Base-by-base conservation (phyloP, 2,797 vertebrate genomes). In the Carapus acus region DNA sequence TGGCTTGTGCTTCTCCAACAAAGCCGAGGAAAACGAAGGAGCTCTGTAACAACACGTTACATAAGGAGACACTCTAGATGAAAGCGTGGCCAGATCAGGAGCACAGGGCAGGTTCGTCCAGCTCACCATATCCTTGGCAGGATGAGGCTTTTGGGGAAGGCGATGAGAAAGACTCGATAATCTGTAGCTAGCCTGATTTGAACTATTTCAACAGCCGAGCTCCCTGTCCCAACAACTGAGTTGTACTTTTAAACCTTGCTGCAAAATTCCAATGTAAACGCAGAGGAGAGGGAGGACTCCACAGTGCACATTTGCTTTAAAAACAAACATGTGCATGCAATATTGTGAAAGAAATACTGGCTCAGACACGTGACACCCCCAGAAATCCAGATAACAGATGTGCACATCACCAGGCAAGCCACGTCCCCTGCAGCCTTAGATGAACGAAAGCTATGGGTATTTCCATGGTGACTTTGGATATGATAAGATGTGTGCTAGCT, bases 401-500 rank as follows among this genome's bases (percentile, higher is more conserved):
- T 62, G 57, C 76, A 44, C 29, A 8, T 48, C 13, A 22, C 53
- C 46, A 66, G 47, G 56, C 49, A 74, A 71, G 73, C 55, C 38
- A 49, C 58, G 47, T 54, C 50, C 50, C 18, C 49, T 49, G 43
- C 38, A 59, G 44, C 33, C 46, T 44, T 65, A 75, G 62, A 75
- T 73, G 72, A 72, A 49, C 1, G 2, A 34, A 17, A 16, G 51
- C 29, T 43, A 45, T 18, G 6, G 8, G 7, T 2, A 40, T 72
- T 53, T 47, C 71, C 56, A 52, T 50, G 64, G 69, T 7, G 74
- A 82, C 45, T 1, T 14, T n/a, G 38, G 49, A 23, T 63, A 21
- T 48, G 51, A 71, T 63, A n/a, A 65, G 24, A 65, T 34, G 87
- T 0, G 88, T 23, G n/a, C n/a, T n/a, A 65, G 20, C 39, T n/a